Percentiles rank a stretch among this genome's conserved stretches.
Evolutionary conservation across 2,888 invertebrate genomes (phyloP).

Genomic region (Hofmannophila pseudospretella): DNA sequence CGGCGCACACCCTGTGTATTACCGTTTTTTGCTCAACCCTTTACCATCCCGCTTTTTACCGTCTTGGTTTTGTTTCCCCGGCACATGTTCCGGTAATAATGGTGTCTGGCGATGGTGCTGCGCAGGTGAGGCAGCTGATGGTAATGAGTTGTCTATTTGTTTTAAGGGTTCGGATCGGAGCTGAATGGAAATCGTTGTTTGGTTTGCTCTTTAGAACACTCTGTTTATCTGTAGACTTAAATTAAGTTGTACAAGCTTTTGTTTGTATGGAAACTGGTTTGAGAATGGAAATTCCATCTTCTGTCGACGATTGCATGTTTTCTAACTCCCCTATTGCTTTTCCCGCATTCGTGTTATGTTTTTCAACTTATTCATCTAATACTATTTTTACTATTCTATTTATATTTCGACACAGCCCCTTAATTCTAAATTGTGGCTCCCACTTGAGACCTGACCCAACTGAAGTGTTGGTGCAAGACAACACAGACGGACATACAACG

Average conservation of each 20-base stretch:
- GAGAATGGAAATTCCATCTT: too few relatives aligned
- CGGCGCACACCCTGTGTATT: conserved; percentile 17
- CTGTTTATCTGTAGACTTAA: too few relatives aligned
- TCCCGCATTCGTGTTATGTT: too few relatives aligned
- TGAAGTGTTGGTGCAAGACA: conserved; percentile 13
- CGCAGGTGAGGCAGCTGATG: conserved; percentile 13
- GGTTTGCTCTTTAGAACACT: not conserved
- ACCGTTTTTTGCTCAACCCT: conserved; percentile 17
- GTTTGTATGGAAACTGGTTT: too few relatives aligned
- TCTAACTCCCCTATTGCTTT: too few relatives aligned
- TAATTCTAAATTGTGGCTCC: conserved; percentile 9
- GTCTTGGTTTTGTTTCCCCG: not conserved
- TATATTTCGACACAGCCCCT: not conserved
- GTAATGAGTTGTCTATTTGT: conserved; percentile 5
- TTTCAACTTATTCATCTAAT: too few relatives aligned
- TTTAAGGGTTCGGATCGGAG: not conserved
- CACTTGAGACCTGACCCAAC: conserved; percentile 31
- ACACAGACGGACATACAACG: too few relatives aligned
- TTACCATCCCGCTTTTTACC: conserved; percentile 8
- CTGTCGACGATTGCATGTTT: too few relatives aligned
- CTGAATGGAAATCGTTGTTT: conserved; percentile 2
- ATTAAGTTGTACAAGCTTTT: too few relatives aligned
- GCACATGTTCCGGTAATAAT: conserved; percentile 19
- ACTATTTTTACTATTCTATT: not conserved
- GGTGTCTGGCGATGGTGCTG: conserved; percentile 2